Conservation (phyloP, 1,140 invertebrate genomes). For the Drosophila subpulchrella region DNA sequence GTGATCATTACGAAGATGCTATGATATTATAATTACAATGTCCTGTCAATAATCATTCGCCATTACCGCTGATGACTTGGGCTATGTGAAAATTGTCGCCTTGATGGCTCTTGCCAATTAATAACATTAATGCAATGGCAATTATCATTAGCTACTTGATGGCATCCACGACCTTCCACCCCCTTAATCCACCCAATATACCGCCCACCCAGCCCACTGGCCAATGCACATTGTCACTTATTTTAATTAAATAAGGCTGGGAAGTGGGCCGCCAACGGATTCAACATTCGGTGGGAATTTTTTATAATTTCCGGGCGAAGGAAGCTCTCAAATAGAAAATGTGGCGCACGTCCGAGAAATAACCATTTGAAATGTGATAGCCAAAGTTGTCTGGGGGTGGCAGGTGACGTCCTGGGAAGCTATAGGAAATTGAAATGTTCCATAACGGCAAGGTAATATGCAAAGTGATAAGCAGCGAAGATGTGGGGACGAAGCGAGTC, state of each 20-base stretch:
- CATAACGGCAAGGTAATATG: conserved; percentile 50
- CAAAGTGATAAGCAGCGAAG: conserved; percentile 52
- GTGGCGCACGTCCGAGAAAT: conserved; percentile 39
- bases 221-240: conserved; percentile 64
- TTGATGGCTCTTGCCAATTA: conserved; percentile 56
- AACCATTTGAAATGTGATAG: conserved; percentile 70
- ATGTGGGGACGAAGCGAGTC: background rate
- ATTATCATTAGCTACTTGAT: conserved; percentile 73
- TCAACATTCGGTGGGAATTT: conserved; percentile 30
- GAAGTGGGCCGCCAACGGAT: conserved; percentile 27
- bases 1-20: conserved; percentile 19
- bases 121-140: conserved; percentile 79
- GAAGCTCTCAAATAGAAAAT: conserved; percentile 67
- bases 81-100: conserved; percentile 47
- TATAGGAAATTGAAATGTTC: conserved; percentile 74
- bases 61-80: conserved; percentile 55
- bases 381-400: conserved; percentile 27
- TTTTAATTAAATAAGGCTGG: conserved; percentile 71
- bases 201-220: conserved; percentile 1
- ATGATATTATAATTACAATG: conserved; percentile 61
- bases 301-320: conserved; percentile 74
- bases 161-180: conserved; percentile 12
- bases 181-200: background rate
- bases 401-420: conserved; percentile 28
- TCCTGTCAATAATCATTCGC: conserved; percentile 48